Percentiles rank a stretch among this genome's conserved stretches.
phyloP scores from a whole-genome alignment of 2,113 vertebrate species.

The Triplophysa siluroides region DNA sequence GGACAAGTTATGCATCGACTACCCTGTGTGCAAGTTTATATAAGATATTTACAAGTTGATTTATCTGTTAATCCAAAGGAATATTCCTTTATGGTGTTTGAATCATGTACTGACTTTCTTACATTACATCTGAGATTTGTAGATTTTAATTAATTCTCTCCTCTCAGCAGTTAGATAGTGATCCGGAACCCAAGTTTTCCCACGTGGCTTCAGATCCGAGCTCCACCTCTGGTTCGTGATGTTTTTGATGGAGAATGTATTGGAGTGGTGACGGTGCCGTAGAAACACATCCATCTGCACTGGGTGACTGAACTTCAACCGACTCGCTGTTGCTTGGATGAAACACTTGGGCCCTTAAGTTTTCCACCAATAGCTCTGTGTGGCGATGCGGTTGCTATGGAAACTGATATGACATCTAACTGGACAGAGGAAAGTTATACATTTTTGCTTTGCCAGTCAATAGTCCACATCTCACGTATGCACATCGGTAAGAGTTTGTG shows the following conservation, averaged over 20 bases:
- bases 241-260: slow-evolving; percentile 4
- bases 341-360: slow-evolving; percentile 55
- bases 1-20: too few species aligned
- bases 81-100: too few species aligned
- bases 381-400: slow-evolving; percentile 71
- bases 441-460: background rate
- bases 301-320: slow-evolving; percentile 50
- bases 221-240: too few species aligned
- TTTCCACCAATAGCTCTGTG: slow-evolving; percentile 59
- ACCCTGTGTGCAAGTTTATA: too few species aligned
- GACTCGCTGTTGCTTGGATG: slow-evolving; percentile 53
- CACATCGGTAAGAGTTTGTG: too few species aligned
- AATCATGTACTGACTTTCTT: background rate
- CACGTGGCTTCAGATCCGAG: background rate
- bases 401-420: slow-evolving; percentile 73
- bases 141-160: background rate
- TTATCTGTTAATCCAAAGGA: too few species aligned
- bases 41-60: too few species aligned
- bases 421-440: slow-evolving; percentile 41
- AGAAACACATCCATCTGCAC: slow-evolving; percentile 42
- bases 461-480: too few species aligned
- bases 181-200: background rate
- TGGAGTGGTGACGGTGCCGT: background rate
- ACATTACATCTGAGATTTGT: background rate
- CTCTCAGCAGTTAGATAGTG: too few species aligned